Percentiles rank a stretch among this genome's conserved stretches.
Conservation (phyloP, 30 jellyfish, hydroid and myxozoan genomes). For the Cassiopea andromeda region DNA sequence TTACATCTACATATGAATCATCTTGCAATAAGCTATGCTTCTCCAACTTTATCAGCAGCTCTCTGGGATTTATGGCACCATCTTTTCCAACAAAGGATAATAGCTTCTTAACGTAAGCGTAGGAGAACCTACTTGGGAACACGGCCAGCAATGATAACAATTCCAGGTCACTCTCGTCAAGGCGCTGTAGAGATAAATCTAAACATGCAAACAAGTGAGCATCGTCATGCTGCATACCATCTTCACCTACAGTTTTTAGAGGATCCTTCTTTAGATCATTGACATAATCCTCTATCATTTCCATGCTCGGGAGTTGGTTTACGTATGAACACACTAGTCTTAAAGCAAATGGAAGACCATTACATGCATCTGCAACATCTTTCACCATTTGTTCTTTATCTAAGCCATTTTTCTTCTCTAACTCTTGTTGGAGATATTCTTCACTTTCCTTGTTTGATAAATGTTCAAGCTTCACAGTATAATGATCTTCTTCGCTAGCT, state of each 20-base stretch:
- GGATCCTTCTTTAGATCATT: constrained; percentile 1
- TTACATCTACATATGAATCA: not conserved
- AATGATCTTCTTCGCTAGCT: not conserved
- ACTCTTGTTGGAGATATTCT: not conserved
- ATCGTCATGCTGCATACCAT: not conserved
- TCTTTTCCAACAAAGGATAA: not conserved
- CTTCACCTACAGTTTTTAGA: not conserved
- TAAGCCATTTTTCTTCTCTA: not conserved
- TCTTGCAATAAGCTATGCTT: constrained; percentile 9
- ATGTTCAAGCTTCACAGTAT: not conserved
- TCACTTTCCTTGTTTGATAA: not conserved
- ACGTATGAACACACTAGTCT: not conserved
- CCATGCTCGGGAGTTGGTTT: not conserved
- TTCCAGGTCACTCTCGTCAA: not conserved
- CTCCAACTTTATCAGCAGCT: not conserved
- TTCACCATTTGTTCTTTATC: not conserved
- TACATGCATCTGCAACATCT: not conserved
- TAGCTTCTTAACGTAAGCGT: constrained; percentile 7
- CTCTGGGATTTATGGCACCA: not conserved
- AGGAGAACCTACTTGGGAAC: constrained; percentile 40
- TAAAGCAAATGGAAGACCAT: constrained; percentile 21
- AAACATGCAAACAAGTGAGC: not conserved
- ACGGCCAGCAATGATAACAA: constrained; percentile 32
- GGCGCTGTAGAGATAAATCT: not conserved
- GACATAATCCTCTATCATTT: constrained; percentile 1